Percentiles rank a stretch among this genome's conserved stretches.
phyloP scores from a whole-genome alignment of 2,888 invertebrate species.

The Gasteruption jaculator region DNA sequence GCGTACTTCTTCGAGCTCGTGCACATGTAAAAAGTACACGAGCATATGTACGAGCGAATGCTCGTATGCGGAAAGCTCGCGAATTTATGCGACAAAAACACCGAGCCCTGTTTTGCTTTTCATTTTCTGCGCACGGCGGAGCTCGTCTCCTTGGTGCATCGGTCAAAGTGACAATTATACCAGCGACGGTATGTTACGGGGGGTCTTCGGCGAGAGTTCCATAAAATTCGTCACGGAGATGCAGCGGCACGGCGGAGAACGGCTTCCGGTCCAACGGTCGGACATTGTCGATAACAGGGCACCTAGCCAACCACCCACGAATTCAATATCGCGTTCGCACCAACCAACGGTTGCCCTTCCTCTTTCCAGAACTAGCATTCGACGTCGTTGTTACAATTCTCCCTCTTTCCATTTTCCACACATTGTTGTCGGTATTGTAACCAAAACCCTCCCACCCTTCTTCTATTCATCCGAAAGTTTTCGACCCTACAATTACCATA shows the following conservation, averaged over 20 bases:
- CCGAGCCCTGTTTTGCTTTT: too few species aligned
- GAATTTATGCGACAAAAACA: too few species aligned
- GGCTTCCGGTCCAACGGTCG: constrained; percentile 47
- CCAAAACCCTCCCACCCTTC: constrained; percentile 30
- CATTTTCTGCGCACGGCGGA: too few species aligned
- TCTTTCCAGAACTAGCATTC: constrained; percentile 3
- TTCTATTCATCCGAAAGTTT: constrained; percentile 49
- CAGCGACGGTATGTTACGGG: too few species aligned
- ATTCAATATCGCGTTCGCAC: constrained; percentile 47
- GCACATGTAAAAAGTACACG: too few species aligned
- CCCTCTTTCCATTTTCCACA: background rate
- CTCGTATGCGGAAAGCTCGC: too few species aligned
- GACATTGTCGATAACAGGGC: constrained; percentile 48
- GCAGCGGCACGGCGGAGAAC: too few species aligned
- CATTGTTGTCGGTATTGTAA: too few species aligned
- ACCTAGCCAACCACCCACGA: constrained; percentile 39
- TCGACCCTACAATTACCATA: constrained; percentile 66
- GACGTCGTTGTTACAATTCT: constrained; percentile 7
- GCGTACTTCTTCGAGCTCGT: too few species aligned
- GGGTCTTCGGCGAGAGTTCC: constrained; percentile 36
- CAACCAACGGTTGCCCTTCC: constrained; percentile 17
- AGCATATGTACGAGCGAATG: too few species aligned
- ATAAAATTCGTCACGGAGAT: constrained; percentile 43
- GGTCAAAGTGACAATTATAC: background rate
- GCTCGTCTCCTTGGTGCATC: background rate